A percentile compares a stretch with the other conserved stretches of the same genome.
phyloP scores from a whole-genome alignment of 1,140 invertebrate genomes.

The Drosophila ironensis region DNA sequence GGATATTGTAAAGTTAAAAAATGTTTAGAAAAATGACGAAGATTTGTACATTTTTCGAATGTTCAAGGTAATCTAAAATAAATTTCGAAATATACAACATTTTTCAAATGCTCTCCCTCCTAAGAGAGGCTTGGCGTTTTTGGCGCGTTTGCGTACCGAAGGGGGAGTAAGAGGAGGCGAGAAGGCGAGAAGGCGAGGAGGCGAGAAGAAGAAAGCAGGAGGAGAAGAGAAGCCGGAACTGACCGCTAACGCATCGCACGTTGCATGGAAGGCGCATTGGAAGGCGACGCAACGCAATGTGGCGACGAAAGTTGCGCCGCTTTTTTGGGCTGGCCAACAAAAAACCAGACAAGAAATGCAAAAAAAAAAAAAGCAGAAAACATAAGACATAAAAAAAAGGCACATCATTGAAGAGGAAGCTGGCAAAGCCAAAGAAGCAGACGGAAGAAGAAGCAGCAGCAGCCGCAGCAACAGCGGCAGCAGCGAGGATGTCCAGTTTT shows the following conservation, averaged over 20 bases:
- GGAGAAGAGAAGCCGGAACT: constrained; percentile 70
- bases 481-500: constrained; percentile 51
- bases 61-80: too few relatives aligned
- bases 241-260: constrained; percentile 41
- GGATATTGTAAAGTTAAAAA: too few relatives aligned
- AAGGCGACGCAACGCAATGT: constrained; percentile 47
- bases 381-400: not conserved
- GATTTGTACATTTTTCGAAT: too few relatives aligned
- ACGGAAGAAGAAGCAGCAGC: constrained; percentile 57
- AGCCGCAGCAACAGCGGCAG: constrained; percentile 9
- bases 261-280: too few relatives aligned
- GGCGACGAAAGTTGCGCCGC: constrained; percentile 69
- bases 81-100: too few relatives aligned
- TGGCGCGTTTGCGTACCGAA: constrained; percentile 56
- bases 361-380: constrained; percentile 1
- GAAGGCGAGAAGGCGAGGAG: not conserved
- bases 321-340: constrained; percentile 69
- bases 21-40: too few relatives aligned
- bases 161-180: too few relatives aligned
- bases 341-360: constrained; percentile 37
- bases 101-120: constrained; percentile 11
- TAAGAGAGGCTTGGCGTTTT: constrained; percentile 63
- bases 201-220: not conserved
- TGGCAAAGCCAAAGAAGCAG: constrained; percentile 41
- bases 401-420: not conserved